Evolutionary conservation across 2,797 vertebrate species (phyloP).

Genomic region (Caiman crocodilus): DNA sequence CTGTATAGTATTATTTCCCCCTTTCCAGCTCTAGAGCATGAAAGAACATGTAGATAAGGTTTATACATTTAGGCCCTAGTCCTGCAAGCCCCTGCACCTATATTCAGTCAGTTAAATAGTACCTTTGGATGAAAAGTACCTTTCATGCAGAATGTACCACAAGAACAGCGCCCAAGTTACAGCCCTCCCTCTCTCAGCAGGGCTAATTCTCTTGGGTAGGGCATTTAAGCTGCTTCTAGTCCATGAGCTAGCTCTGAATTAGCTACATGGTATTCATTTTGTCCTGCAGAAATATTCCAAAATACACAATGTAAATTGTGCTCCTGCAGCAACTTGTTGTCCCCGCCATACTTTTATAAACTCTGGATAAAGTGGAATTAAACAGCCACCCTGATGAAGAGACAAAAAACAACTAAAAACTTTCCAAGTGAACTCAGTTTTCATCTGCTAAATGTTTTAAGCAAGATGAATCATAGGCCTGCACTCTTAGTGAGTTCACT

Average conservation of each 20-base stretch:
- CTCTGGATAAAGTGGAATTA: not conserved
- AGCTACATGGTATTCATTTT: too few species aligned
- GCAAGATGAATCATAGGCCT: not conserved
- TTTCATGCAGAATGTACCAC: not conserved
- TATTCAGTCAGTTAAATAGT: not conserved
- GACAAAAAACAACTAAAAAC: accelerated
- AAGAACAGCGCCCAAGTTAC: not conserved
- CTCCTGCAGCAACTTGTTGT: not conserved
- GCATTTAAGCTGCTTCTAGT: too few species aligned
- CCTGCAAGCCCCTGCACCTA: not conserved
- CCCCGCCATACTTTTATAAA: not conserved
- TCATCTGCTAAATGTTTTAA: not conserved
- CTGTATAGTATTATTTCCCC: not conserved
- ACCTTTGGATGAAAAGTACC: not conserved
- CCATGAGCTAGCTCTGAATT: too few species aligned
- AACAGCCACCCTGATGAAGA: not conserved
- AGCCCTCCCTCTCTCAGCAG: too few species aligned
- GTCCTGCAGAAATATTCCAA: not conserved
- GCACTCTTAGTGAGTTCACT: not conserved
- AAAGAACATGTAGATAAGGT: not conserved
- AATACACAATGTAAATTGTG: not conserved
- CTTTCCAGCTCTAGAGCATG: not conserved
- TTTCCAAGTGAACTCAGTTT: not conserved
- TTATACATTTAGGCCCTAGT: not conserved
- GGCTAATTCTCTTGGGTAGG: too few species aligned